phyloP scores from a whole-genome alignment of 2,888 invertebrate genomes.

The Thereva unica region DNA sequence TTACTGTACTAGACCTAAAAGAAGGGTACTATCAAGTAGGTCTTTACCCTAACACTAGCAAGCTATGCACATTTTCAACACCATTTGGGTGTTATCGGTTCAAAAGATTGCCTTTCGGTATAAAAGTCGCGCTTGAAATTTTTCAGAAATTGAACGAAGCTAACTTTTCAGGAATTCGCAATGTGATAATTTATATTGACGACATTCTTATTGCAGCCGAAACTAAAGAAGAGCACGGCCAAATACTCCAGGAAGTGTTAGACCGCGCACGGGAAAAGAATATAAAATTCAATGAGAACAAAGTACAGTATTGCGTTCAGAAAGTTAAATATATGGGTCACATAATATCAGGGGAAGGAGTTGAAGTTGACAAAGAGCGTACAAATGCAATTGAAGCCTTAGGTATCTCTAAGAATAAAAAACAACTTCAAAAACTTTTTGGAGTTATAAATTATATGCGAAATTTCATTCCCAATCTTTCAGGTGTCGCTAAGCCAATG shows the following conservation, averaged over 20 bases:
- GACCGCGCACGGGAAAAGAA: conserved; percentile 28
- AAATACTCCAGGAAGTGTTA: conserved; percentile 31
- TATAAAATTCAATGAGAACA: conserved; percentile 35
- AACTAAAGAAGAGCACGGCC: conserved; percentile 37
- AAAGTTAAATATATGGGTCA: conserved; percentile 10
- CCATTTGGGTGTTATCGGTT: conserved; percentile 33
- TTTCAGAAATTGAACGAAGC: conserved; percentile 26
- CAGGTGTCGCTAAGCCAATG: conserved; percentile 14
- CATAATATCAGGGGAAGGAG: conserved; percentile 9
- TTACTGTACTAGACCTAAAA: conserved; percentile 45
- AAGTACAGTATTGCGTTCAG: conserved; percentile 32
- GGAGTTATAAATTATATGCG: conserved; percentile 32
- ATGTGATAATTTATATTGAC: conserved; percentile 28
- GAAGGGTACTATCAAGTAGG: conserved; percentile 42
- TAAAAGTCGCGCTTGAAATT: conserved; percentile 38
- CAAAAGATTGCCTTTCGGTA: conserved; percentile 28
- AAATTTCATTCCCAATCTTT: conserved; percentile 23
- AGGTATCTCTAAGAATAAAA: conserved; percentile 44
- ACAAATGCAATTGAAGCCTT: conserved; percentile 23
- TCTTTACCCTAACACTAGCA: conserved; percentile 49
- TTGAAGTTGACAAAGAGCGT: conserved; percentile 34
- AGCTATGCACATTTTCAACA: conserved; percentile 43
- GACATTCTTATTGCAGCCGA: conserved; percentile 34
- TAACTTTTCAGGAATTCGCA: conserved; percentile 24
- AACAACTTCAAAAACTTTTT: conserved; percentile 42